Percentiles rank a stretch among this genome's conserved stretches.
These are phyloP conservation scores for Drosophila robusta DNA, from an alignment of 2,888 invertebrate species.

Conservation along the genomic window DNA sequence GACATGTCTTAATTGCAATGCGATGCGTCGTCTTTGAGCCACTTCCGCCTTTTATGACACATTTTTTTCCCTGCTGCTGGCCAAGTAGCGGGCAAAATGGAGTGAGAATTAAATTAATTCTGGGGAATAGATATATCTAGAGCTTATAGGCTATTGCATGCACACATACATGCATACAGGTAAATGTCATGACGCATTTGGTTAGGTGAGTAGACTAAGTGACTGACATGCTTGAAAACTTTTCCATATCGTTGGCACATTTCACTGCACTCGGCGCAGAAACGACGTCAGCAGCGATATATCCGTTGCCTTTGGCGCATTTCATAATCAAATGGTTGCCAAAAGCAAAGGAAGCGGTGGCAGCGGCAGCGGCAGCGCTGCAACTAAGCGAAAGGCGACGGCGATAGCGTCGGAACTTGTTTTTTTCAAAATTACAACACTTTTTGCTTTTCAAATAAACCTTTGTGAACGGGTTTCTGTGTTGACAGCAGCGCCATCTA, in stretches of 20 bases:
- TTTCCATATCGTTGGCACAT: constrained; percentile 27
- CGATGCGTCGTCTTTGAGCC: constrained; percentile 15
- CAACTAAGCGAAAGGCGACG: constrained; percentile 41
- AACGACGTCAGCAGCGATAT: constrained; percentile 16
- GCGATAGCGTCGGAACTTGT: constrained; percentile 61
- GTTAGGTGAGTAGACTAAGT: constrained; percentile 8
- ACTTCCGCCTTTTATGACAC: constrained; percentile 53
- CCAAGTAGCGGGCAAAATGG: constrained; percentile 3
- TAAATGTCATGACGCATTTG: constrained; percentile 32
- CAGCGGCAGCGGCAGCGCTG: constrained; percentile 8
- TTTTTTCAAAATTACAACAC: constrained; percentile 63
- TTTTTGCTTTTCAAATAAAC: constrained; percentile 45
- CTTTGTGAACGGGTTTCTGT: constrained; percentile 60
- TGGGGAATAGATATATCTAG: not conserved
- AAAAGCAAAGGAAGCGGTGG: constrained; percentile 47
- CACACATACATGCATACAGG: not conserved
- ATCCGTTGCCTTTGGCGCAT: constrained; percentile 40
- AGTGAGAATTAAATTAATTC: constrained; percentile 18
- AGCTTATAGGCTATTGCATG: not conserved
- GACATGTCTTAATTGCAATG: constrained; percentile 28
- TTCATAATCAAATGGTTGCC: constrained; percentile 62
- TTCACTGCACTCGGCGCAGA: constrained; percentile 15
- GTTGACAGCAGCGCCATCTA: constrained; percentile 56
- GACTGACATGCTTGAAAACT: constrained; percentile 29
- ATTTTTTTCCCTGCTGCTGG: constrained; percentile 10